Evolutionary conservation across 2,888 invertebrate species (phyloP).

Genomic region (Caenorhabditis japonica): DNA sequence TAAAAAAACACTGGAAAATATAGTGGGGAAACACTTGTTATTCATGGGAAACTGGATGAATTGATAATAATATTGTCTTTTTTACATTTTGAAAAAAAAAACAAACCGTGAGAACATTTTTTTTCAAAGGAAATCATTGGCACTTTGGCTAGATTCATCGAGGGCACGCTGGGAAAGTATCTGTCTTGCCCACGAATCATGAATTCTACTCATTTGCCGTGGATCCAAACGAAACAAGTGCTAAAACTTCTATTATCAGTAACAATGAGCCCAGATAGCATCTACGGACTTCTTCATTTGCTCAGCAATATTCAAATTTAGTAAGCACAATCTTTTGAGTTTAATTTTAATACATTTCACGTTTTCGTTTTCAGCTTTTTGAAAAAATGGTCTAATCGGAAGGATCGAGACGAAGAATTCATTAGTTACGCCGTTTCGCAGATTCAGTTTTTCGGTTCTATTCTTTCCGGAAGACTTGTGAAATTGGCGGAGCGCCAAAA

Average conservation of each 20-base stretch:
- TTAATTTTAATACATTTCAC: background rate
- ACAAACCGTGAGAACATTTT: background rate
- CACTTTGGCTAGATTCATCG: slow-evolving; percentile 3
- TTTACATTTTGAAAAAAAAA: background rate
- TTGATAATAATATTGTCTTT: too few relatives aligned
- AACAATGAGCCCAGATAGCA: background rate
- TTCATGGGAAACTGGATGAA: too few relatives aligned
- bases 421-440: slow-evolving; percentile 13
- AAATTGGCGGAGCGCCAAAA: background rate
- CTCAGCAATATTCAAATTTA: slow-evolving; percentile 8
- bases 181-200: slow-evolving; percentile 6
- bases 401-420: slow-evolving; percentile 6
- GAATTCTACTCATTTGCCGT: slow-evolving; percentile 22
- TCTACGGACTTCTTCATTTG: slow-evolving; percentile 9
- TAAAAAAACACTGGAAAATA: too few relatives aligned
- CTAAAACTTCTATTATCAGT: slow-evolving; percentile 9
- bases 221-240: slow-evolving; percentile 32
- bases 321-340: slow-evolving; percentile 5
- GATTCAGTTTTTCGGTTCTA: slow-evolving; percentile 4
- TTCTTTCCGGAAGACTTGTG: background rate
- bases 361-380: slow-evolving; percentile 9
- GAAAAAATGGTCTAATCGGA: background rate
- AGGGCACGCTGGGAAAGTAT: slow-evolving; percentile 13
- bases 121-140: slow-evolving; percentile 5
- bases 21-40: too few relatives aligned